Evolutionary conservation across 2,113 vertebrate species (phyloP).

Genomic region (Mungos mungo): DNA sequence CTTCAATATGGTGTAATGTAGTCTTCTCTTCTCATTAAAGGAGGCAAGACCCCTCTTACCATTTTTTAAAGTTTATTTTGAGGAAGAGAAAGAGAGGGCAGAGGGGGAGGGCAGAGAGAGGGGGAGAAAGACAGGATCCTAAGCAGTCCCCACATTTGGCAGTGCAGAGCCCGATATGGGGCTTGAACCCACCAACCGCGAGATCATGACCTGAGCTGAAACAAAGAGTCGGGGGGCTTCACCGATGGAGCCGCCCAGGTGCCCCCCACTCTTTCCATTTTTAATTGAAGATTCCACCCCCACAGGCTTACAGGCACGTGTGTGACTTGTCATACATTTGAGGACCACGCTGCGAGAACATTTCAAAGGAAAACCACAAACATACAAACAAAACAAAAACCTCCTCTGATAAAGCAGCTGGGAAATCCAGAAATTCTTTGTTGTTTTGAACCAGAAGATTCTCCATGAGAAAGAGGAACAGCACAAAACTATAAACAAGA

Average conservation of each 20-base stretch:
- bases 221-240: neutral
- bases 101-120: neutral
- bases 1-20: neutral
- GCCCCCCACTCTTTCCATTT: neutral
- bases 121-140: neutral
- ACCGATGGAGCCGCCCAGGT: neutral
- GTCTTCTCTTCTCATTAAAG: neutral
- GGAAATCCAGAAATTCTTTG: neutral
- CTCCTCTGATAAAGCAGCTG: neutral
- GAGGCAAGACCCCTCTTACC: neutral
- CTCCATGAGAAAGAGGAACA: neutral
- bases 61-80: neutral
- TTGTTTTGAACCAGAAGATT: neutral
- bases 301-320: too few relatives aligned
- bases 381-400: too few relatives aligned
- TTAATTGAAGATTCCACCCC: too few relatives aligned
- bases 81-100: neutral
- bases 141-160: neutral
- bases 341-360: too few relatives aligned
- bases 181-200: neutral
- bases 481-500: neutral
- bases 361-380: neutral
- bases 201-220: neutral
- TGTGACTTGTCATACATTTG: too few relatives aligned
- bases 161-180: neutral